Base-by-base conservation (phyloP, 1,140 invertebrate genomes). In the Gerris buenoi region DNA sequence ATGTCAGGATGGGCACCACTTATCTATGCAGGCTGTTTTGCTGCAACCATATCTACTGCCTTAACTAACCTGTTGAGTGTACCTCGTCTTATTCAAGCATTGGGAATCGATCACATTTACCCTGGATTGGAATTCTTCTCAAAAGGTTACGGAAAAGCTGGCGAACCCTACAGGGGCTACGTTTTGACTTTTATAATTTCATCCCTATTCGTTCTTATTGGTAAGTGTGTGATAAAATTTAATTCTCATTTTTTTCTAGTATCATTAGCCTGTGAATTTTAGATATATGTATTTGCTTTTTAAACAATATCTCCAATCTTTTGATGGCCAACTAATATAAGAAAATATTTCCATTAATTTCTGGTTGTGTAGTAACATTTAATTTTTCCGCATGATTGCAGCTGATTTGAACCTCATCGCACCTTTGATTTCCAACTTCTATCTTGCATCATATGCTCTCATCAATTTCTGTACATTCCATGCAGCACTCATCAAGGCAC, bases 391-490 rank as follows among this genome's bases (percentile, higher is more conserved):
- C n/a, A n/a, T n/a, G n/a, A n/a, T 84, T 80, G 70, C 79, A 88
- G 89, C 89, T 72, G 88, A 95, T 74, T 77, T 98, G 29, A 95
- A 98, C 76, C 79, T 87, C 33, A 97, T 99, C 70, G 95, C 96
- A 28, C 94, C 95, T 2, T 80, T 98, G 64, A 98, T 99, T 70
- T 97, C 95, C 25, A 98, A 98, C 76, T 98, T 98, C 79, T 98
- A 98, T 79, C 80, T 99, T 72, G 95, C 95, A 70, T 93, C 95
- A 3, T 99, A 98, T 75, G 93, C 92, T 68, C 83, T 99, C 26
- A 94, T 98, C 69, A 98, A 98, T 80, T 98, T 96, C 76, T 92
- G 92, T 64, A 97, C 93, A 62, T 98, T 98, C 78, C 94, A 98
- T 80, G 95, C 94, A 25, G 93, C 91, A 62, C 78, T 91, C 68